Base-by-base conservation (phyloP, 2,888 invertebrate genomes). In the Agrotis exclamationis region DNA sequence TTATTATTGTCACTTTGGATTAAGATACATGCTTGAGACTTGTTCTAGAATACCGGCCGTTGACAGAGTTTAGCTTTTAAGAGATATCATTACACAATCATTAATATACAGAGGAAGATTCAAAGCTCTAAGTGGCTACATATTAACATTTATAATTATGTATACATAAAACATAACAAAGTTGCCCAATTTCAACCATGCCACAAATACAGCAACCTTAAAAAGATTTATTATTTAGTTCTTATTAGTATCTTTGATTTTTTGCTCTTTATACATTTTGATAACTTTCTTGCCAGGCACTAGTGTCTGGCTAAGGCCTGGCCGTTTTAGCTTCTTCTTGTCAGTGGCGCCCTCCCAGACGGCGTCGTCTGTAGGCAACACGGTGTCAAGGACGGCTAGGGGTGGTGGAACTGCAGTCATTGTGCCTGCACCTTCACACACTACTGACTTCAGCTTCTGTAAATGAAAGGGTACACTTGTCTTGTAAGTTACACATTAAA, bases 211-310 rank as follows among this genome's bases (percentile, higher is more conserved):
- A 79, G 73, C 68, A 79, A 78, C 51, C 69, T 48, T 64, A 56
- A 48, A 50, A 62, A 20, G 28, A 51, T 39, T 60, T 53, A 7
- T 63, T 47, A 44, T 54, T 86, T 86, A 87, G 86, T 92, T 91
- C 85, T 90, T 92, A 85, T 88, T 90, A 73, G 80, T 72, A 82
- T 95, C 91, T 90, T 91, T 96, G 79, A 94, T 89, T 93, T 97
- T 97, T 89, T 97, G 97, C 83, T 97, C 97, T 91, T 97, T 97
- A 91, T 97, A 98, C 94, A 97, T 97, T 94, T 98, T 98, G 93
- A 99, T 97, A 14, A 98, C 98, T 94, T 98, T 98, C 90, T 99
- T 98, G 28, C 98, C 97, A 13, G 99, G 99, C 56, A 98, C 96
- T 65, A 99, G 92, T 6, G 97, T 97, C 88, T 98, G 97, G 50